Evolutionary conservation across 2,888 invertebrate species (phyloP).

Genomic region (Augiades crinisus): DNA sequence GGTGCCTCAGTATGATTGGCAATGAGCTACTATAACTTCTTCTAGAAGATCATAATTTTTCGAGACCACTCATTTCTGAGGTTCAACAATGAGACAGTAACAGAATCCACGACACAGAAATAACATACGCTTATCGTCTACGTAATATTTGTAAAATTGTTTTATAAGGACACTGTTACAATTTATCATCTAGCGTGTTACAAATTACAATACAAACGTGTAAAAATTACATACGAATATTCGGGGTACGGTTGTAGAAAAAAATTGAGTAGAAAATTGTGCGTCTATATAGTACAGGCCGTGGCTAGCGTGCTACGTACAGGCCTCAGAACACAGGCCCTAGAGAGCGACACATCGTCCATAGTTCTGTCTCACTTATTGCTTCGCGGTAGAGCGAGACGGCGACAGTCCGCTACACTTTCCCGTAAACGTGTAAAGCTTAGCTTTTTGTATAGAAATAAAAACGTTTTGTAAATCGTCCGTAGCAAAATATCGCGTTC

Average conservation of each 20-base stretch:
- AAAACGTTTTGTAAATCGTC: constrained; percentile 55
- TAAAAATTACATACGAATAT: constrained; percentile 36
- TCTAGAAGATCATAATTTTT: no score
- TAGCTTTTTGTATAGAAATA: constrained; percentile 61
- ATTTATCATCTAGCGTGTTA: constrained; percentile 22
- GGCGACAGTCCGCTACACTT: constrained; percentile 34
- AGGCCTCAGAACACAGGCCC: no score
- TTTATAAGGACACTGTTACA: constrained; percentile 31
- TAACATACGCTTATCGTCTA: constrained; percentile 24
- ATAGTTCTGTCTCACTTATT: constrained; percentile 22
- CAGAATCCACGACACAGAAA: no score
- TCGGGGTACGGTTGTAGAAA: constrained; percentile 37
- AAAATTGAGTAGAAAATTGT: constrained; percentile 45
- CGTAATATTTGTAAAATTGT: constrained; percentile 31
- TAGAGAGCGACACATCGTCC: constrained; percentile 12
- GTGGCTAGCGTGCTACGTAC: constrained; percentile 38
- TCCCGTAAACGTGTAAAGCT: constrained; percentile 40
- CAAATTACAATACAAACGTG: constrained; percentile 36
- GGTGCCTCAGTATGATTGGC: no score
- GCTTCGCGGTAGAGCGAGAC: constrained; percentile 34
- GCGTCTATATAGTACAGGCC: constrained; percentile 40
- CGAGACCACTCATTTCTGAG: no score
- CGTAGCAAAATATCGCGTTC: constrained; percentile 69
- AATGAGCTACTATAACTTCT: no score
- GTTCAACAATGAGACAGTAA: no score